Conservation (phyloP, 2,113 vertebrate species). For the Xenotilapia flavipinnis region DNA sequence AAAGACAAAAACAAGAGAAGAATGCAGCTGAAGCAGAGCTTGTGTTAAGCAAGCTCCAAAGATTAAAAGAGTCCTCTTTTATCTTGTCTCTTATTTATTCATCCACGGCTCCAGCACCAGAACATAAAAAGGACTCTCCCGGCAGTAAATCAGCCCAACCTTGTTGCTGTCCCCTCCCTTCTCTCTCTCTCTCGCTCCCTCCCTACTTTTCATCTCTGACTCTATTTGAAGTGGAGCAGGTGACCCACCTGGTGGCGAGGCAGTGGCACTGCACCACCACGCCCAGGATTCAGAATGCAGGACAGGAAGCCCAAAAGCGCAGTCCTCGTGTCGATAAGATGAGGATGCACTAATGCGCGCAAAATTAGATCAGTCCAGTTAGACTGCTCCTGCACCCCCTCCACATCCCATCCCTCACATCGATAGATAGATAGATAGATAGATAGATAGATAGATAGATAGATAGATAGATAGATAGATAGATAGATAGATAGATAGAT, state of each 20-base stretch:
- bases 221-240: constrained; percentile 1
- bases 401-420: neutral
- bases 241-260: constrained; percentile 38
- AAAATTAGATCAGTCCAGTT: neutral
- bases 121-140: neutral
- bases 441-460: neutral
- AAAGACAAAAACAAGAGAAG: neutral
- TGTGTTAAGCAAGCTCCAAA: neutral
- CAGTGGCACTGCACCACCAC: constrained; percentile 25
- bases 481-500: neutral
- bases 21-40: neutral
- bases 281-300: neutral
- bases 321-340: neutral
- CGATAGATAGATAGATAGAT: neutral
- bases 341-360: neutral
- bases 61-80: neutral
- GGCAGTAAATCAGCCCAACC: neutral
- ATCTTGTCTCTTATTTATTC: neutral
- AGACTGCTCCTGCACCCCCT: neutral
- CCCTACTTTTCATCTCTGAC: neutral
- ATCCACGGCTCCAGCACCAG: neutral
- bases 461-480: neutral
- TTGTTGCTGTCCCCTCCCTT: neutral
- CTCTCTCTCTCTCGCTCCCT: neutral
- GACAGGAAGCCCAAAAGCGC: neutral